Base-by-base conservation (phyloP, 2,113 vertebrate genomes). In the Tiliqua scincoides region DNA sequence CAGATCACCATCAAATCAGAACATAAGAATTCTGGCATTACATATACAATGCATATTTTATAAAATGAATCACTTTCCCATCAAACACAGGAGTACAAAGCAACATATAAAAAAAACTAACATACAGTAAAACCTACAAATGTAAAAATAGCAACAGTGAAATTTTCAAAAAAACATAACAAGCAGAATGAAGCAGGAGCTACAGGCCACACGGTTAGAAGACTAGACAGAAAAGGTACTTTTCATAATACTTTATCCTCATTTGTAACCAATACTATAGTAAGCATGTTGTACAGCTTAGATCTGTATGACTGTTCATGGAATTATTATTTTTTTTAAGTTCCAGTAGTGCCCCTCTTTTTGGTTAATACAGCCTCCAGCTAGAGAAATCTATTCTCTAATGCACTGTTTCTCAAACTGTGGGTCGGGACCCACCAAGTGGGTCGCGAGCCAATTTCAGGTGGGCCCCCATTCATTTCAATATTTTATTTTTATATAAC, bases 41-140 rank as follows among this genome's bases (percentile, higher is more conserved):
- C 18, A 70, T 2, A 0, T 0, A 40, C 2, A 11, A 27, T 12
- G 9, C 20, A 18, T 8, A 6, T 25, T 54, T 12, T 32, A 11
- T 80, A 15, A 70, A 10, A 59, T 30, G 27, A n/a, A 20, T 27
- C 12, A 14, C 25, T 71, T 73, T 21, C 73, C 30, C 12, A 48
- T 84, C 18, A 11, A 35, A 62, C 4, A 32, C 1, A 5, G 12
- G 18, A 48, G 32, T n/a, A 75, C 23, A 54, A 40, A 9, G 14
- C 43, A 37, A 32, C 18, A 43, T 57, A 15, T 3, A 25, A 32
- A 78, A n/a, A 61, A 30, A 4, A 3, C 32, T 63, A 67, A 61
- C 6, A 11, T 12, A 20, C 23, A n/a, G n/a, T 78, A 37, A 76
- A 30, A 4, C 21, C 9, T 8, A 40, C 25, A 75, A 75, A 7